Evolutionary conservation across 2,888 invertebrate species (phyloP).

Genomic region (Agrotis exclamationis): DNA sequence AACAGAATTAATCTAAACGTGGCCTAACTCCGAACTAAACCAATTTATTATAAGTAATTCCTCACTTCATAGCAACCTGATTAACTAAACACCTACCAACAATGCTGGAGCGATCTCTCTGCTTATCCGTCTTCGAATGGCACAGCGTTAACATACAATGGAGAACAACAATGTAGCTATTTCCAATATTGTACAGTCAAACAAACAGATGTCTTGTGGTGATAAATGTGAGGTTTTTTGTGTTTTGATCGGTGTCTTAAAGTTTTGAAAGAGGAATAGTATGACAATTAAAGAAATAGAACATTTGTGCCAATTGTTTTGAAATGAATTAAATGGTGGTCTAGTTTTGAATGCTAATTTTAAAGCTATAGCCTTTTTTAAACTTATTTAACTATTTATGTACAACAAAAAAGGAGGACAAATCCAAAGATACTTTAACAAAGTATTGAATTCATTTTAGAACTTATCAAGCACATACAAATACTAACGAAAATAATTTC

Average conservation of each 20-base stretch:
- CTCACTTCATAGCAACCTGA: conserved; percentile 4
- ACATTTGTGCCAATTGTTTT: not conserved
- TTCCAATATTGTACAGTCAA: conserved; percentile 69
- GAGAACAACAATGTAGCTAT: conserved; percentile 71
- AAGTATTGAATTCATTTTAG: too few relatives aligned
- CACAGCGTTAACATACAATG: conserved; percentile 71
- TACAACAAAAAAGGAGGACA: too few relatives aligned
- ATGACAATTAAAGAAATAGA: not conserved
- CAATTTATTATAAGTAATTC: conserved; percentile 50
- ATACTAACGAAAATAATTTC: too few relatives aligned
- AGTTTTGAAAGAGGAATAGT: not conserved
- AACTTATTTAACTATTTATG: too few relatives aligned
- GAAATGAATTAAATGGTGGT: not conserved
- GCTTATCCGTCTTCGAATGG: conserved; percentile 60
- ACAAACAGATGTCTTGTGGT: conserved; percentile 43
- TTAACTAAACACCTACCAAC: conserved; percentile 41
- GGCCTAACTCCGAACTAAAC: conserved; percentile 17
- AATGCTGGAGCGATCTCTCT: conserved; percentile 38
- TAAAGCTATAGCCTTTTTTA: too few relatives aligned
- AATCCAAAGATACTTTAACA: too few relatives aligned
- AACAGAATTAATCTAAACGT: conserved; percentile 4
- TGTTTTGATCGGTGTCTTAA: conserved; percentile 26
- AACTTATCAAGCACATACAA: too few relatives aligned
- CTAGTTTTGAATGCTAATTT: too few relatives aligned
- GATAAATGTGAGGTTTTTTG: conserved; percentile 28